Conservation (phyloP, 2,888 invertebrate species). For the Leptogaster cylindrica region DNA sequence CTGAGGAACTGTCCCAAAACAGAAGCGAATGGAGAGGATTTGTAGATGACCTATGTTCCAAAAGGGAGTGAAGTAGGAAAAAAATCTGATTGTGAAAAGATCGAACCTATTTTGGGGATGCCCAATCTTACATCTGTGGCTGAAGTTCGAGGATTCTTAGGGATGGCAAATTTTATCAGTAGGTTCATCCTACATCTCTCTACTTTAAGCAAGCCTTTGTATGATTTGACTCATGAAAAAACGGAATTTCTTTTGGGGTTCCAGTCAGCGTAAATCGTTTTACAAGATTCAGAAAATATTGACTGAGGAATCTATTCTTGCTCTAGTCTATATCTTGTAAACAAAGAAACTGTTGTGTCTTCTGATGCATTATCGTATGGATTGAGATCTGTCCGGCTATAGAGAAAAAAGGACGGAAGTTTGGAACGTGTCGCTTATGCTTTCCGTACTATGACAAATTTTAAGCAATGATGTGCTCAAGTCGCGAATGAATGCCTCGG, state of each 20-base stretch:
- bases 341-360: background rate
- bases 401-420: background rate
- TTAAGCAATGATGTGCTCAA: background rate
- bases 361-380: background rate
- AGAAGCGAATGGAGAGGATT: slow-evolving; percentile 31
- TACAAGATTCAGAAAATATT: background rate
- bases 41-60: background rate
- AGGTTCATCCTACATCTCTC: background rate
- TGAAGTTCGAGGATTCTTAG: background rate
- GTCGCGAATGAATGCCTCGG: background rate
- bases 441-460: background rate
- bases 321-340: background rate
- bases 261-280: background rate
- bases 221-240: background rate
- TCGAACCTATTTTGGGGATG: background rate
- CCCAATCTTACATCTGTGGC: no score
- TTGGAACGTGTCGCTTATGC: background rate
- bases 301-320: background rate
- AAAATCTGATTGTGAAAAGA: background rate
- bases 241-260: background rate
- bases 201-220: background rate
- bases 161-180: background rate
- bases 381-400: background rate
- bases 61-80: background rate
- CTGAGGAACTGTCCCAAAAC: no score